Evolutionary conservation across 1,140 invertebrate species (phyloP).

Genomic region (Aphidius gifuensis): DNA sequence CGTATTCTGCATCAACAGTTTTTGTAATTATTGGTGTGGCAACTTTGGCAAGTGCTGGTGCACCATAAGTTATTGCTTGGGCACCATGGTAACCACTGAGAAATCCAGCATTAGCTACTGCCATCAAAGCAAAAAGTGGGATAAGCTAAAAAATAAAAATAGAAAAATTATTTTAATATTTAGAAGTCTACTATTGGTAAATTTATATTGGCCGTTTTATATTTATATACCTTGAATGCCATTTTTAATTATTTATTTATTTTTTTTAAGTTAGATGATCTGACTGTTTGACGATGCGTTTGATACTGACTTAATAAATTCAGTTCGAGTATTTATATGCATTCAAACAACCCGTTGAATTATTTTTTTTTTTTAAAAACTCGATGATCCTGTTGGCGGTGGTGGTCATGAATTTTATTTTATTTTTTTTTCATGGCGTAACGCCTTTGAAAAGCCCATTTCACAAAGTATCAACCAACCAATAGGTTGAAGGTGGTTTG

Average conservation of each 20-base stretch:
- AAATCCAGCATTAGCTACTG: constrained; percentile 35
- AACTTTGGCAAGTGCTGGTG: constrained; percentile 14
- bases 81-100: constrained; percentile 23
- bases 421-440: neutral
- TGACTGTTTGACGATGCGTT: constrained; percentile 2
- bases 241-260: neutral
- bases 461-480: neutral
- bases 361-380: too few species aligned
- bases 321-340: constrained; percentile 13
- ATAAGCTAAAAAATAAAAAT: constrained; percentile 19
- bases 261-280: neutral
- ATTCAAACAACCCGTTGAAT: constrained; percentile 2
- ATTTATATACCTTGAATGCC: constrained; percentile 15
- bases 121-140: constrained; percentile 33
- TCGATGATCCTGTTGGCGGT: neutral
- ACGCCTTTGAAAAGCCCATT: constrained; percentile 3
- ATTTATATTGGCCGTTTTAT: neutral
- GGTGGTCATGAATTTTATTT: constrained; percentile 1
- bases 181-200: neutral
- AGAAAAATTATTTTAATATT: neutral
- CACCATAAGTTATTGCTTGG: constrained; percentile 7
- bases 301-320: constrained; percentile 16
- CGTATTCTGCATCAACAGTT: constrained; percentile 24
- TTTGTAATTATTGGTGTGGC: constrained; percentile 18
- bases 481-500: neutral